A percentile compares a stretch with the other conserved stretches of the same genome.
phyloP scores from a whole-genome alignment of 2,888 invertebrate species.

The Limnephilus marmoratus region DNA sequence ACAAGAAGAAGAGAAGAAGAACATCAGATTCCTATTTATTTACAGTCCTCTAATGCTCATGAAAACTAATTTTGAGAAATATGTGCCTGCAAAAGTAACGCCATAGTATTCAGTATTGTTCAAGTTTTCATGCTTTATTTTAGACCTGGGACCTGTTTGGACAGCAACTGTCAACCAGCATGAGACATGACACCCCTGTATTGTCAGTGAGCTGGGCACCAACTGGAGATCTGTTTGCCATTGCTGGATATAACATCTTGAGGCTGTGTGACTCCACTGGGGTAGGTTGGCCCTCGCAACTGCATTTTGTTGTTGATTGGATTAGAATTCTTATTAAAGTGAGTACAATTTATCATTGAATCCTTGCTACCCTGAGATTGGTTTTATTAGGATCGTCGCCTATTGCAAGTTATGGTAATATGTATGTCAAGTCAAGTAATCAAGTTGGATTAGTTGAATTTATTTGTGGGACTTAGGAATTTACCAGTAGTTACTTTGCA shows the following conservation, averaged over 20 bases:
- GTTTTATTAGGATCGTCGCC: neutral
- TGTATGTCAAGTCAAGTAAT: too few relatives aligned
- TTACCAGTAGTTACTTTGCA: too few relatives aligned
- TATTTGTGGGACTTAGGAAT: too few relatives aligned
- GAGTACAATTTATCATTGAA: neutral
- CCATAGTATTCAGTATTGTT: slow-evolving; percentile 69
- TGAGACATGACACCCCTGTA: slow-evolving; percentile 92
- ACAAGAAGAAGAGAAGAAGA: too few relatives aligned
- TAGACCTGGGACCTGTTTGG: slow-evolving; percentile 95
- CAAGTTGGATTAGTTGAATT: too few relatives aligned
- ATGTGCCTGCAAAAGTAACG: neutral
- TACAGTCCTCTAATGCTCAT: neutral
- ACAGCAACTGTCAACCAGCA: slow-evolving; percentile 90
- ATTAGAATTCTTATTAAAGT: neutral
- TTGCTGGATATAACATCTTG: slow-evolving; percentile 95
- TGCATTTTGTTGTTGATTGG: neutral
- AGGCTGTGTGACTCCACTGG: slow-evolving; percentile 95
- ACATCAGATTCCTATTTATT: neutral
- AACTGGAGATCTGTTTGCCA: slow-evolving; percentile 92
- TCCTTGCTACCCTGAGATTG: neutral
- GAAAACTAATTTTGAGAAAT: neutral
- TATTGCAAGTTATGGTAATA: neutral
- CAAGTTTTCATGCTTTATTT: slow-evolving; percentile 68
- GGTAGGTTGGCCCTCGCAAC: slow-evolving; percentile 76
- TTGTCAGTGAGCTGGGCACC: slow-evolving; percentile 95